phyloP scores from a whole-genome alignment of 2,888 invertebrate genomes.

The Hirtodrosophila histrioides region DNA sequence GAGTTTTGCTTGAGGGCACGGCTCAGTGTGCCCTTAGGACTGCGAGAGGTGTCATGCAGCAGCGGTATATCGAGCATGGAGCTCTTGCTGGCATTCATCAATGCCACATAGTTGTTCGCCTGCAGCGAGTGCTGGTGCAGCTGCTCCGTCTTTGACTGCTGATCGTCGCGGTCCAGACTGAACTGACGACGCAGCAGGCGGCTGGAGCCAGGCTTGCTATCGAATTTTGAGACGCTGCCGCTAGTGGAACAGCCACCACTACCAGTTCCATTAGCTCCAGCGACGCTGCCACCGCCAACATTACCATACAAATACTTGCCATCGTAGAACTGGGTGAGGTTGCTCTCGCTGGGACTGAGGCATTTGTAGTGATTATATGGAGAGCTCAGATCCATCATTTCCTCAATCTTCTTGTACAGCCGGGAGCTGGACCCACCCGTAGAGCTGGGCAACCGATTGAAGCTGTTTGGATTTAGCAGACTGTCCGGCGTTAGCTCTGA shows the following conservation, averaged over 20 bases:
- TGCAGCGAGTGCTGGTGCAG: constrained; percentile 75
- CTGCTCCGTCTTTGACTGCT: constrained; percentile 78
- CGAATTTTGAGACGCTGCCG: constrained; percentile 70
- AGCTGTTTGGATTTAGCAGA: constrained; percentile 82
- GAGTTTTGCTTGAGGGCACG: constrained; percentile 88
- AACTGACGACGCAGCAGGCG: constrained; percentile 88
- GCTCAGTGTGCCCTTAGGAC: constrained; percentile 79
- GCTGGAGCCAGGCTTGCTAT: constrained; percentile 84
- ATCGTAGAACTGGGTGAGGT: constrained; percentile 83
- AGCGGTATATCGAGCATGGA: constrained; percentile 82
- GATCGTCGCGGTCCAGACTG: constrained; percentile 88
- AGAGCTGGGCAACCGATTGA: constrained; percentile 82
- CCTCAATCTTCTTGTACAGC: constrained; percentile 84
- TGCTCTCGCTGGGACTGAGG: constrained; percentile 87
- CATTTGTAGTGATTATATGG: constrained; percentile 91
- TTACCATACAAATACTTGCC: constrained; percentile 82
- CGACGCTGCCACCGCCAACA: constrained; percentile 25
- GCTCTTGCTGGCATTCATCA: constrained; percentile 66
- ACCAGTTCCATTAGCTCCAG: constrained; percentile 66
- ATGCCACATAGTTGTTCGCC: constrained; percentile 59
- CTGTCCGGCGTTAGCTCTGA: constrained; percentile 83
- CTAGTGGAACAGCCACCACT: constrained; percentile 62
- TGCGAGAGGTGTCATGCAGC: constrained; percentile 82
- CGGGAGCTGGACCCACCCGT: constrained; percentile 83
- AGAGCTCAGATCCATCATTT: constrained; percentile 88